These are phyloP conservation scores for Cetonia aurata DNA, from an alignment of 2,888 invertebrate species.

Conservation along the genomic window DNA sequence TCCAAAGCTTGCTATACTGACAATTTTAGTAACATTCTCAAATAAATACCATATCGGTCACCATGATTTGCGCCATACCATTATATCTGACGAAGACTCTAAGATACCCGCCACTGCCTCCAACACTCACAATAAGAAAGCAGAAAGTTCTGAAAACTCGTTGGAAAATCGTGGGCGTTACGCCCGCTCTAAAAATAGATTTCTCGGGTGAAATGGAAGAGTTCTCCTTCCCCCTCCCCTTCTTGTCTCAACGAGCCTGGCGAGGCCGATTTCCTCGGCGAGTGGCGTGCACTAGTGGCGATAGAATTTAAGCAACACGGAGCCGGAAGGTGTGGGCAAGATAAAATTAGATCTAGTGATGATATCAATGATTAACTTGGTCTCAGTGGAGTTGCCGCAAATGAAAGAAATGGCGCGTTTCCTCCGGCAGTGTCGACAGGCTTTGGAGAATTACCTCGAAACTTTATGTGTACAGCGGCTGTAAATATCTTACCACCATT, in stretches of 20 bases:
- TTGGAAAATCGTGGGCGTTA: background rate
- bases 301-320: background rate
- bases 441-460: background rate
- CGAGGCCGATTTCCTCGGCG: too few relatives aligned
- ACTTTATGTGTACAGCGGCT: background rate
- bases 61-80: too few relatives aligned
- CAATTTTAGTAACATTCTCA: too few relatives aligned
- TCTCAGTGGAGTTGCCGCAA: too few relatives aligned
- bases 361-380: constrained; percentile 9
- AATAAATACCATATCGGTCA: too few relatives aligned
- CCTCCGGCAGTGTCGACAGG: background rate
- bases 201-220: constrained; percentile 1
- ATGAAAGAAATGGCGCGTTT: too few relatives aligned
- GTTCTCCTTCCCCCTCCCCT: background rate
- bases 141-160: constrained; percentile 7
- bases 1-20: too few relatives aligned
- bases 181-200: constrained; percentile 13
- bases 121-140: background rate
- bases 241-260: background rate
- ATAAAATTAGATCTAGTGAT: constrained; percentile 6
- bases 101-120: too few relatives aligned
- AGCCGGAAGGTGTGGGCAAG: background rate
- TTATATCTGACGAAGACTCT: too few relatives aligned
- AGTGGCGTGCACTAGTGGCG: background rate
- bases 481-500: too few relatives aligned